These are phyloP conservation scores for Callinectes sapidus DNA, from an alignment of 2,888 invertebrate genomes.

Conservation along the genomic window DNA sequence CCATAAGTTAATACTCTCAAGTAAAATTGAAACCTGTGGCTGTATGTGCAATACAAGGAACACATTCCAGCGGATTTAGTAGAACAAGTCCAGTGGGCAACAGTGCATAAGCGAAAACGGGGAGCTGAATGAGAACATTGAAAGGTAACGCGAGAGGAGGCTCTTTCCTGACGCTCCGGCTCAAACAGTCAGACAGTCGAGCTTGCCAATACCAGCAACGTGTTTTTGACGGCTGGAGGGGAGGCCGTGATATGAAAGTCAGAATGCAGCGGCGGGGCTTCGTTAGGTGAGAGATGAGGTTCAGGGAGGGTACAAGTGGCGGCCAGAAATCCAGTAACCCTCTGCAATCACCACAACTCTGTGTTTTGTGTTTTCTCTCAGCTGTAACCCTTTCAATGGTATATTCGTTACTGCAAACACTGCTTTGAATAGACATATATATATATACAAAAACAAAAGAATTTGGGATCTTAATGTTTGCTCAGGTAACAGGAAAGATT, in stretches of 20 bases:
- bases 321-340: background rate
- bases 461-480: too few relatives aligned
- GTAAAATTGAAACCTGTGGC: background rate
- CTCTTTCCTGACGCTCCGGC: background rate
- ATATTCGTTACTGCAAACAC: too few relatives aligned
- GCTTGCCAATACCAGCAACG: background rate
- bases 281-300: background rate
- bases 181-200: background rate
- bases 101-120: background rate
- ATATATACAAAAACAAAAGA: too few relatives aligned
- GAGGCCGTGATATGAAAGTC: slow-evolving; percentile 1
- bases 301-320: background rate
- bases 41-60: background rate
- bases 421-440: too few relatives aligned
- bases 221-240: background rate
- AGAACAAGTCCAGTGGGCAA: background rate
- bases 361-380: too few relatives aligned
- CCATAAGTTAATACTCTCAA: background rate
- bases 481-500: too few relatives aligned
- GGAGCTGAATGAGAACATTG: background rate
- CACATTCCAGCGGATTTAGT: background rate
- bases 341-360: background rate
- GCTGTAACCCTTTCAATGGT: too few relatives aligned
- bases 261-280: background rate
- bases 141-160: background rate